Evolutionary conservation across 2,888 invertebrate genomes (phyloP).

Genomic region (Dynastes grantii): DNA sequence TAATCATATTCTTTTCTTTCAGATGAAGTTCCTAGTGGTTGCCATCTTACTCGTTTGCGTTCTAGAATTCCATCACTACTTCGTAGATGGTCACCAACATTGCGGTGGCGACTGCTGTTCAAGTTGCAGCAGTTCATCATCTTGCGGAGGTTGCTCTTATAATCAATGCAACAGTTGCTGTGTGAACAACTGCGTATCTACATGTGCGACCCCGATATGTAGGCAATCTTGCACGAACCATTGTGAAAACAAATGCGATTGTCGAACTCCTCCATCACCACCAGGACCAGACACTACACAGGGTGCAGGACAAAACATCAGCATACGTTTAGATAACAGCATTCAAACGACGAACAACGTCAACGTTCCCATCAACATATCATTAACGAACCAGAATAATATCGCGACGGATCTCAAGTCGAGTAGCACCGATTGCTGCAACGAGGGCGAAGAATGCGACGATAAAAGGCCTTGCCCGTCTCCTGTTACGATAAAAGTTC

Average conservation of each 20-base stretch:
- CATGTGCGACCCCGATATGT: neutral
- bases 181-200: neutral
- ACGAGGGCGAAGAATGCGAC: neutral
- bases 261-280: neutral
- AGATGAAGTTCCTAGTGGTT: neutral
- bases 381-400: neutral
- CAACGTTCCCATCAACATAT: conserved; percentile 5
- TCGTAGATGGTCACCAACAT: neutral
- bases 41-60: neutral
- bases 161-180: conserved; percentile 1
- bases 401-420: neutral
- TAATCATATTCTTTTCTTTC: neutral
- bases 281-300: neutral
- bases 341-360: conserved; percentile 2
- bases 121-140: neutral
- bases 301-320: neutral
- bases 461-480: neutral
- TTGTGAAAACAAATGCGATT: neutral
- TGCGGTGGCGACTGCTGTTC: neutral
- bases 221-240: neutral
- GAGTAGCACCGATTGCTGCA: neutral
- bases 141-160: neutral
- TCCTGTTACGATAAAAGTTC: neutral
- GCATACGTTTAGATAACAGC: neutral
- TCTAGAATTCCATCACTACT: neutral